Base-by-base conservation (phyloP, 2,888 invertebrate genomes). In the Lasioglossum malachurum region DNA sequence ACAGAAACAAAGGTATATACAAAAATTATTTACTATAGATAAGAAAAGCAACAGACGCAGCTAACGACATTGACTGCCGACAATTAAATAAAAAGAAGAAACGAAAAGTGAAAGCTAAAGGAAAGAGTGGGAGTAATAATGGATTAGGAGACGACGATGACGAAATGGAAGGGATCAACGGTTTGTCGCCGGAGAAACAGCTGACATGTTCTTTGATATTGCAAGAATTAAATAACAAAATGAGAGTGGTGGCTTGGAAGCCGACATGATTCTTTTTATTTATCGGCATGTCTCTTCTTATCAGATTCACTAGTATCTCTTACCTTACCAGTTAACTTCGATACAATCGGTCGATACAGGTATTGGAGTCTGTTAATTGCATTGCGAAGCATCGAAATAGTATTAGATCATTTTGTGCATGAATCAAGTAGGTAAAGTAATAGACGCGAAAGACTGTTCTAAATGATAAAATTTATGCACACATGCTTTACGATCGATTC, bases 221-320 rank as follows among this genome's bases (percentile, higher is more conserved):
- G 53, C 96, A 97, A 35, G 98, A 98, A 95, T 96, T 98, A 80
- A 98, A 98, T 94, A 96, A 98, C 82, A 98, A 98, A 95, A 97
- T 98, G 96, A 96, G 96, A 41, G 95, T 97, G 2, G 97, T 97
- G 44, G 97, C 97, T 0, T 98, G 98, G 97, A 97, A 97, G 88
- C 97, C 97, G 23, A 89, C 90, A 80, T 94, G 87, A 93, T 35
- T 83, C 76, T 38, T 86, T 38, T 73, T 74, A 75, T 72, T 53
- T 60, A 41, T 77, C 38, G n/a, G 64, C 64, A 44, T 60, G 81
- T 85, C 14, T 72, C 67, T 79, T 73, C 69, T 19, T 12, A 67
- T 79, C 64, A 72, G 44, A 57, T 74, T 41, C 53, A 57, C 35
- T 75, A 72, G 38, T 16, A 27, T 75, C 41, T 60, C 60, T 78